phyloP scores from a whole-genome alignment of 2,113 vertebrate species.

The Halichoeres trimaculatus region DNA sequence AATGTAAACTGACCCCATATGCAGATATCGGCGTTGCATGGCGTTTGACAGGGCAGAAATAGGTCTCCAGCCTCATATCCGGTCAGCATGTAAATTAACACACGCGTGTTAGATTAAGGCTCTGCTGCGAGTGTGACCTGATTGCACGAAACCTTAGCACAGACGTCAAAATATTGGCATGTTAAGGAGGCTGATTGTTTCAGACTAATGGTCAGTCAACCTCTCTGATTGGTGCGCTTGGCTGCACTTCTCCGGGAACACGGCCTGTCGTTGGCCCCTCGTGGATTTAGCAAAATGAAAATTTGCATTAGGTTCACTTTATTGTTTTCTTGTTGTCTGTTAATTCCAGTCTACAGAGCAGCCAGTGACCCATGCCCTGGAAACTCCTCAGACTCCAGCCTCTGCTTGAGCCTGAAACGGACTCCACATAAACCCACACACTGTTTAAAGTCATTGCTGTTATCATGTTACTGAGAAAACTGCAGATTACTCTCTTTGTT shows the following conservation, averaged over 20 bases:
- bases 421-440: conserved; percentile 36
- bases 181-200: conserved; percentile 84
- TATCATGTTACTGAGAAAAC: not conserved
- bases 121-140: conserved; percentile 76
- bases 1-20: conserved; percentile 60
- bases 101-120: conserved; percentile 60
- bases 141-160: conserved; percentile 67
- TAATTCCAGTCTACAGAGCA: conserved; percentile 87
- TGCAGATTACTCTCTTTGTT: conserved; percentile 1
- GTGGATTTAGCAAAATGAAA: conserved; percentile 76
- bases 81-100: conserved; percentile 74
- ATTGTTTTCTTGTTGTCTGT: conserved; percentile 84
- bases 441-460: conserved; percentile 3
- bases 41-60: conserved; percentile 61
- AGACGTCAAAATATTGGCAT: conserved; percentile 80
- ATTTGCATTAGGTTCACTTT: conserved; percentile 84
- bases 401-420: conserved; percentile 31
- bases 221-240: conserved; percentile 78
- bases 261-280: conserved; percentile 71
- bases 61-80: conserved; percentile 69
- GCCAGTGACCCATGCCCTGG: conserved; percentile 82
- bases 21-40: conserved; percentile 33
- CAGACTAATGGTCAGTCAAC: conserved; percentile 84
- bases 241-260: conserved; percentile 72
- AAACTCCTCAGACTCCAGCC: conserved; percentile 57